phyloP scores from a whole-genome alignment of 1,140 invertebrate genomes.

The Drosophila kepulauana region DNA sequence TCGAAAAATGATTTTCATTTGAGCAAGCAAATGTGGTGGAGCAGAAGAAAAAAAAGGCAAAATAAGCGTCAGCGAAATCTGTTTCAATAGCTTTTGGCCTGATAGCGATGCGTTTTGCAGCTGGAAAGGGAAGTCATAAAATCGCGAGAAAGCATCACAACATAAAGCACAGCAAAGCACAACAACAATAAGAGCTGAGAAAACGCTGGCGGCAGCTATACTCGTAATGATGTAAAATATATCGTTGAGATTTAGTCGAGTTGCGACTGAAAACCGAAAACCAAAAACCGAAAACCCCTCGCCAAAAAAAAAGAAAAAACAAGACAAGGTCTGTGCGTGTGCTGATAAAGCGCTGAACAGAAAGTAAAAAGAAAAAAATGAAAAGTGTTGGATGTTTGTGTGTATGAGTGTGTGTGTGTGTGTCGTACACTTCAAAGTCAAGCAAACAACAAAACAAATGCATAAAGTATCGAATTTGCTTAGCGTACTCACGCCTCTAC shows the following conservation, averaged over 20 bases:
- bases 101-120: constrained; percentile 24
- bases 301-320: not conserved
- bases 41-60: constrained; percentile 5
- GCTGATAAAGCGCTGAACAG: constrained; percentile 65
- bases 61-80: constrained; percentile 79
- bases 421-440: constrained; percentile 71
- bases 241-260: constrained; percentile 75
- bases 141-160: constrained; percentile 76
- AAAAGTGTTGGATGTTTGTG: constrained; percentile 62
- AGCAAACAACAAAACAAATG: constrained; percentile 78
- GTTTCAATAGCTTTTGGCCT: constrained; percentile 59
- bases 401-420: constrained; percentile 44
- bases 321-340: constrained; percentile 69
- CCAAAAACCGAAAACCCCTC: not conserved
- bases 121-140: constrained; percentile 71
- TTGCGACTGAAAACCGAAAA: constrained; percentile 28
- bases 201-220: constrained; percentile 53
- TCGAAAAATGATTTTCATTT: constrained; percentile 81
- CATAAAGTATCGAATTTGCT: constrained; percentile 61
- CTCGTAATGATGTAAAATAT: constrained; percentile 80
- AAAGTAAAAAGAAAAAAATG: constrained; percentile 29
- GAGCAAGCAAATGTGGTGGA: constrained; percentile 20
- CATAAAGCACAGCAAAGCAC: constrained; percentile 59
- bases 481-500: constrained; percentile 6
- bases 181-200: constrained; percentile 27